Evolutionary conservation across 1,140 invertebrate genomes (phyloP).

Genomic region (Chelonus insularis): DNA sequence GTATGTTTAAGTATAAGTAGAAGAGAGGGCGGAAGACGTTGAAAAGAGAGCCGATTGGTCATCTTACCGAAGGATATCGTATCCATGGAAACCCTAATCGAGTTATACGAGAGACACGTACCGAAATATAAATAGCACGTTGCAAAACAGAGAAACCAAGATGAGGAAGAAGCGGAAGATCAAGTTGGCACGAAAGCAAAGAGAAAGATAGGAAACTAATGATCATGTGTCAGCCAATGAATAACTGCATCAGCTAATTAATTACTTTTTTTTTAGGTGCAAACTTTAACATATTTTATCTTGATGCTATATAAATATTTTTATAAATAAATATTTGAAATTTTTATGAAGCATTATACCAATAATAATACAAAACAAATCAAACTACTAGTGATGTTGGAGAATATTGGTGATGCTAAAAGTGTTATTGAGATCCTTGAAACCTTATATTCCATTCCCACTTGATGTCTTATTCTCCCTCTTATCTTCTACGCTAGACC

Average conservation of each 20-base stretch:
- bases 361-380: no score
- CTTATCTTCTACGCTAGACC: slow-evolving; percentile 15
- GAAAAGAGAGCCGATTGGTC: slow-evolving; percentile 39
- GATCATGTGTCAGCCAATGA: background rate
- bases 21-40: slow-evolving; percentile 10
- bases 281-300: no score
- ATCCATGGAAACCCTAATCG: slow-evolving; percentile 44
- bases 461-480: background rate
- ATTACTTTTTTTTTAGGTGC: background rate
- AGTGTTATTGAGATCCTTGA: no score
- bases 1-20: slow-evolving; percentile 4
- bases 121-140: slow-evolving; percentile 31
- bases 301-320: no score
- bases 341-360: no score
- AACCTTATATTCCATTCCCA: no score
- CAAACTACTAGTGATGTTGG: no score
- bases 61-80: slow-evolving; percentile 43
- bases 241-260: background rate
- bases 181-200: slow-evolving; percentile 4
- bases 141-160: background rate
- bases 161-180: background rate
- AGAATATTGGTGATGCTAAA: no score
- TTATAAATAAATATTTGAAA: no score
- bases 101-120: slow-evolving; percentile 3
- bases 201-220: slow-evolving; percentile 6